These are phyloP conservation scores for Caenorhabditis brenneri DNA, from an alignment of 1,140 invertebrate genomes.

Conservation along the genomic window DNA sequence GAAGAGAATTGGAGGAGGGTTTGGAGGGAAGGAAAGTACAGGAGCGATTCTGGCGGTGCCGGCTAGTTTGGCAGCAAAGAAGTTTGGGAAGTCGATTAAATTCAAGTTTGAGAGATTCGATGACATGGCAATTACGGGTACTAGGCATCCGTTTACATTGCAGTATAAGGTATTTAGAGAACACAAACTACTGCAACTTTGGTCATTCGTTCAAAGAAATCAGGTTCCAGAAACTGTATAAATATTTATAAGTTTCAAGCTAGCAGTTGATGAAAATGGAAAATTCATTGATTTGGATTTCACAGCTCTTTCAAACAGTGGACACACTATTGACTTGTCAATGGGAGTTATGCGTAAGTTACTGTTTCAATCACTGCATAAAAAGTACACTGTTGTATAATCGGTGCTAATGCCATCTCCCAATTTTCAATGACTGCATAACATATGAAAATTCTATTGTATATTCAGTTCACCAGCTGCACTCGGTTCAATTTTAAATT, in stretches of 20 bases:
- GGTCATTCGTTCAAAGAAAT: too few relatives aligned
- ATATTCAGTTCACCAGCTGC: too few relatives aligned
- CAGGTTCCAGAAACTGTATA: too few relatives aligned
- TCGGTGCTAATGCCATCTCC: too few relatives aligned
- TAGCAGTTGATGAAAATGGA: conserved; percentile 63
- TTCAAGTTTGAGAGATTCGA: conserved; percentile 90
- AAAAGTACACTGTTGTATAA: too few relatives aligned
- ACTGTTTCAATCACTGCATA: too few relatives aligned
- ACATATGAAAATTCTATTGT: too few relatives aligned
- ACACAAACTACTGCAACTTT: too few relatives aligned
- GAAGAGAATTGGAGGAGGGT: conserved; percentile 89
- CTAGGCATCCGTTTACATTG: conserved; percentile 84
- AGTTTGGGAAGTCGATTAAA: conserved; percentile 78
- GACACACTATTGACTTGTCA: conserved; percentile 65
- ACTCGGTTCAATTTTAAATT: too few relatives aligned
- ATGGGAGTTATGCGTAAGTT: conserved; percentile 66
- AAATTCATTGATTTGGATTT: conserved; percentile 61
- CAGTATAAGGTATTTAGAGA: conserved; percentile 78
- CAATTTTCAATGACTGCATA: background rate
- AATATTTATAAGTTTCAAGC: too few relatives aligned
- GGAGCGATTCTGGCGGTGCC: conserved; percentile 73
- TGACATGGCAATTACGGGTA: conserved; percentile 87
- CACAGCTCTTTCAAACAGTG: conserved; percentile 59
- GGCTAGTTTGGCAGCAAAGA: conserved; percentile 74
- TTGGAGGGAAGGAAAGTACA: conserved; percentile 91